These are phyloP conservation scores for Neodontobutis hainanensis DNA, from an alignment of 2,113 vertebrate genomes.

Conservation along the genomic window DNA sequence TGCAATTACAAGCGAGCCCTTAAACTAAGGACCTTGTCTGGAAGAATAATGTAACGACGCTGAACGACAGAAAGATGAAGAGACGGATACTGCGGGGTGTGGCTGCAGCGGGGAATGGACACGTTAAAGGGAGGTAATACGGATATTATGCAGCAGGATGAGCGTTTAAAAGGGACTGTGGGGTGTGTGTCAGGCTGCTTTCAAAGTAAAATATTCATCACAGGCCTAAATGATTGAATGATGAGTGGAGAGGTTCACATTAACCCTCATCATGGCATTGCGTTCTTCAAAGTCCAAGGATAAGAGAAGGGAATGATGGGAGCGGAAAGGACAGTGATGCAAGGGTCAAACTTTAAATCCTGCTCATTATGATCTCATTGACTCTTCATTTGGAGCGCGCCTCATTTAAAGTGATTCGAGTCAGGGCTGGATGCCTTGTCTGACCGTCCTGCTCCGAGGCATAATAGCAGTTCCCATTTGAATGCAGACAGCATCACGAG, in stretches of 20 bases:
- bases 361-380: conserved; percentile 2
- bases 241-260: conserved; percentile 14
- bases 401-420: conserved; percentile 6
- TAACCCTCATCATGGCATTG: conserved; percentile 40
- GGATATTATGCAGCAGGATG: conserved; percentile 24
- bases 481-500: not conserved
- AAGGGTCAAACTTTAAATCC: conserved; percentile 27
- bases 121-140: conserved; percentile 13
- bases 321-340: conserved; percentile 30
- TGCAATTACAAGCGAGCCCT: conserved; percentile 40
- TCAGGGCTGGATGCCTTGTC: not conserved
- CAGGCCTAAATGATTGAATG: conserved; percentile 32
- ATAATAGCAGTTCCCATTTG: not conserved
- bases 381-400: not conserved
- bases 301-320: conserved; percentile 5
- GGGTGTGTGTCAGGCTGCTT: not conserved
- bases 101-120: conserved; percentile 15
- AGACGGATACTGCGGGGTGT: conserved; percentile 24
- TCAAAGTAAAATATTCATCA: conserved; percentile 50
- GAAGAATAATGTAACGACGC: conserved; percentile 41
- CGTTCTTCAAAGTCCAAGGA: conserved; percentile 26
- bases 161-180: conserved; percentile 24
- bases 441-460: too few relatives aligned
- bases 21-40: conserved; percentile 52
- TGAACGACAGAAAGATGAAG: conserved; percentile 28